Base-by-base conservation (phyloP, 2,113 vertebrate species). In the Podarcis cretensis region DNA sequence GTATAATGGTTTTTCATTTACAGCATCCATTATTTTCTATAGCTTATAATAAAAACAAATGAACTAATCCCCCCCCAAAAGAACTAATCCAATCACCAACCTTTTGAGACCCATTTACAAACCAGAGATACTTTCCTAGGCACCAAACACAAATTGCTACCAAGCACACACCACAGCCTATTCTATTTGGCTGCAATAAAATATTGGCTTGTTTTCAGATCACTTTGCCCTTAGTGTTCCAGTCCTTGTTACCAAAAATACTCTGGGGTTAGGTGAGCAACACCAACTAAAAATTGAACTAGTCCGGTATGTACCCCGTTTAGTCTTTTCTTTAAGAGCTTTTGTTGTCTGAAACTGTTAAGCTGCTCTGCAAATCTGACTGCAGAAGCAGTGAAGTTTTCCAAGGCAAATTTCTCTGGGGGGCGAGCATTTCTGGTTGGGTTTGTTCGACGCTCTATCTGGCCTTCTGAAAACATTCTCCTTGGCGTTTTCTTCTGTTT, bases 401-500 rank as follows among this genome's bases (percentile, higher is more conserved):
- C 99, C 80, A 99, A 95, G 0, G 96, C 98, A 93, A 99, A 99
- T 74, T 98, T 98, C 94, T 99, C 98, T 0, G 98, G 98, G 3
- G 99, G 99, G 48, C 98, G 98, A 3, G 99, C 99, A 6, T 97
- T 99, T 40, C 98, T 98, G 6, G 98, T 96, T 0, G 98, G 98
- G 95, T 99, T 99, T 66, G 93, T 94, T 74, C 98, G 98, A 77
- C 98, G 96, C 4, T 97, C 86, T 74, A 98, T 93, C 80, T 97
- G 96, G 10, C 94, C 94, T 92, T 97, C 97, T 1, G 97, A 96
- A 94, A 96, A 97, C 2, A 96, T 96, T 69, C 97, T 98, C 83
- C 97, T 96, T 3, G 93, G 87, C 0, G 89, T 95, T 80, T 92
- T 98, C 95, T 95, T 98, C 91, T 94, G 97, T 94, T 97, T 99